phyloP scores from a whole-genome alignment of 2,797 vertebrate genomes.

The Denticeps clupeoides region DNA sequence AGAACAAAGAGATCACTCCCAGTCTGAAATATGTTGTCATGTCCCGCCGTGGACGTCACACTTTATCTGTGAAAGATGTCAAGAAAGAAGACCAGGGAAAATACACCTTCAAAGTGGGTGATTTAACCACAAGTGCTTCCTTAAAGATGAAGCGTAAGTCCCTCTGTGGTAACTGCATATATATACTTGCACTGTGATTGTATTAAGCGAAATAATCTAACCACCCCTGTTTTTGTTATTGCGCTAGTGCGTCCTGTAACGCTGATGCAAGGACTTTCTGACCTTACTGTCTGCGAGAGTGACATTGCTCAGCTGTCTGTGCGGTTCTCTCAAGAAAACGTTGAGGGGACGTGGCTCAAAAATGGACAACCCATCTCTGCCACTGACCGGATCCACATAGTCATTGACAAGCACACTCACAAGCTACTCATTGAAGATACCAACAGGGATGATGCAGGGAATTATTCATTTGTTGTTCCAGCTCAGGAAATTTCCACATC shows the following conservation, averaged over 20 bases:
- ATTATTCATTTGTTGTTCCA: slow-evolving; percentile 81
- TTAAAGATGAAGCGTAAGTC: slow-evolving; percentile 91
- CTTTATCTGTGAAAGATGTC: slow-evolving; percentile 81
- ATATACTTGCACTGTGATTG: not conserved
- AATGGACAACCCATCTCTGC: slow-evolving; percentile 71
- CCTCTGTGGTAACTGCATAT: not conserved
- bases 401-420: slow-evolving; percentile 86
- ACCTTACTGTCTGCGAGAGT: slow-evolving; percentile 89
- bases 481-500: slow-evolving; percentile 76
- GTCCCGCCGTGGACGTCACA: slow-evolving; percentile 87
- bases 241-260: slow-evolving; percentile 79
- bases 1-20: slow-evolving; percentile 66
- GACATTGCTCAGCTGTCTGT: slow-evolving; percentile 96
- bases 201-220: not conserved
- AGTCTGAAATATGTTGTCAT: slow-evolving; percentile 73
- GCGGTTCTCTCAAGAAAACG: slow-evolving; percentile 87
- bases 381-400: slow-evolving; percentile 81
- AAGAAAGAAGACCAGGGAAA: slow-evolving; percentile 90
- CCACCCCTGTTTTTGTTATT: not conserved
- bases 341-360: slow-evolving; percentile 91
- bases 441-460: slow-evolving; percentile 74
- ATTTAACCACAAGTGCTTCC: slow-evolving; percentile 73
- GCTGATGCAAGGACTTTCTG: slow-evolving; percentile 82
- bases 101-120: slow-evolving; percentile 76
- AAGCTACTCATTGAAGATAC: slow-evolving; percentile 91